Percentiles rank a stretch among this genome's conserved stretches.
Conservation (phyloP, 1,140 invertebrate genomes). For the Drosophila tsacasi region DNA sequence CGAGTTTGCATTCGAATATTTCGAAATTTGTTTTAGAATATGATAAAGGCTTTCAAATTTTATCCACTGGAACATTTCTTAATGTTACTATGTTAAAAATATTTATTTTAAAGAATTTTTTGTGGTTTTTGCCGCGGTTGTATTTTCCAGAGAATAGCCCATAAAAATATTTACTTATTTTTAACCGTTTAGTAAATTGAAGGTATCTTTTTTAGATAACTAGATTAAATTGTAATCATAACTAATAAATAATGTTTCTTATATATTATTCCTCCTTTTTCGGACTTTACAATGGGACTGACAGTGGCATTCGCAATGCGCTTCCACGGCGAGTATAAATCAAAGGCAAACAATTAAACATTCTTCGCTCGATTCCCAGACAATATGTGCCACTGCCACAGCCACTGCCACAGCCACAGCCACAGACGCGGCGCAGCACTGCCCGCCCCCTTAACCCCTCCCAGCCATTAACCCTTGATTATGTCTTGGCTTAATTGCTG, state of each 20-base stretch:
- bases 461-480: constrained; percentile 31
- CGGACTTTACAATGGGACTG: not conserved
- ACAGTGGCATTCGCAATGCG: constrained; percentile 14
- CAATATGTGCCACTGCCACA: constrained; percentile 32
- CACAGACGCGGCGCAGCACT: not conserved
- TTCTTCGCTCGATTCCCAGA: constrained; percentile 47
- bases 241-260: not conserved
- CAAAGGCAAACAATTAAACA: constrained; percentile 47
- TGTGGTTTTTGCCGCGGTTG: no score
- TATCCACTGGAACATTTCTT: no score
- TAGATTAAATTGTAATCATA: not conserved
- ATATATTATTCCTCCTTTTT: not conserved
- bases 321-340: constrained; percentile 27
- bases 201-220: not conserved
- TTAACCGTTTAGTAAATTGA: not conserved
- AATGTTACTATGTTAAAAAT: no score
- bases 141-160: no score
- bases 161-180: not conserved
- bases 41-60: no score
- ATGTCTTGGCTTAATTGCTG: constrained; percentile 57
- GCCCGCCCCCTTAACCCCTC: not conserved
- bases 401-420: not conserved
- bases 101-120: no score
- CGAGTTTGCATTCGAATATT: no score
- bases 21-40: no score